Evolutionary conservation across 2,888 invertebrate species (phyloP).

Genomic region (Phrixothrix hirtus): DNA sequence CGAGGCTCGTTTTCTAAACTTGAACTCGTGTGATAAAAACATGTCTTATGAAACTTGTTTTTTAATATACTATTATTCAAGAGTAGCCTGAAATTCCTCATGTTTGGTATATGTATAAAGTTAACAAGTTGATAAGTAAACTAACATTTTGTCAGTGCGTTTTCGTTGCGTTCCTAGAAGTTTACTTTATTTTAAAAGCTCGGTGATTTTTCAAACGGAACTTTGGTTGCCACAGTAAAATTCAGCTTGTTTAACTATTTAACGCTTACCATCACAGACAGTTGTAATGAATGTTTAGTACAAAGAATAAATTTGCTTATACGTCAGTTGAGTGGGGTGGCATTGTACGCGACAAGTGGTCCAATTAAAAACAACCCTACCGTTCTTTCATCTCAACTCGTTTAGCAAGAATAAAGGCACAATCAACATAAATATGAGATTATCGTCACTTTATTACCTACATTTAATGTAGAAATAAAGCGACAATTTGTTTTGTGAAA

Average conservation of each 20-base stretch:
- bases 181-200: too few species aligned
- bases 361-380: slow-evolving; percentile 37
- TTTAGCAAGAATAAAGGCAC: slow-evolving; percentile 40
- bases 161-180: too few species aligned
- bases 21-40: too few species aligned
- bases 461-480: slow-evolving; percentile 38
- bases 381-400: slow-evolving; percentile 39
- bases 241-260: slow-evolving; percentile 13
- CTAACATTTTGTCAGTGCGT: too few species aligned
- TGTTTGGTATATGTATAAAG: too few species aligned
- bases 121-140: too few species aligned
- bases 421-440: slow-evolving; percentile 45
- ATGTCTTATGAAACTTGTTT: too few species aligned
- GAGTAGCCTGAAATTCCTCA: too few species aligned
- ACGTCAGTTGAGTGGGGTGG: slow-evolving; percentile 12
- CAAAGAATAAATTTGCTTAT: slow-evolving; percentile 29
- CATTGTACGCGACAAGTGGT: slow-evolving; percentile 32
- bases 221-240: too few species aligned
- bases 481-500: slow-evolving; percentile 35
- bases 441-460: slow-evolving; percentile 42
- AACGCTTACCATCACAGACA: slow-evolving; percentile 14
- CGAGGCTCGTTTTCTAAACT: too few species aligned
- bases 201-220: too few species aligned
- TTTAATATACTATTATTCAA: too few species aligned
- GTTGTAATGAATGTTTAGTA: slow-evolving; percentile 26